phyloP scores from a whole-genome alignment of 1,140 invertebrate genomes.

The Plutomurus gul region DNA sequence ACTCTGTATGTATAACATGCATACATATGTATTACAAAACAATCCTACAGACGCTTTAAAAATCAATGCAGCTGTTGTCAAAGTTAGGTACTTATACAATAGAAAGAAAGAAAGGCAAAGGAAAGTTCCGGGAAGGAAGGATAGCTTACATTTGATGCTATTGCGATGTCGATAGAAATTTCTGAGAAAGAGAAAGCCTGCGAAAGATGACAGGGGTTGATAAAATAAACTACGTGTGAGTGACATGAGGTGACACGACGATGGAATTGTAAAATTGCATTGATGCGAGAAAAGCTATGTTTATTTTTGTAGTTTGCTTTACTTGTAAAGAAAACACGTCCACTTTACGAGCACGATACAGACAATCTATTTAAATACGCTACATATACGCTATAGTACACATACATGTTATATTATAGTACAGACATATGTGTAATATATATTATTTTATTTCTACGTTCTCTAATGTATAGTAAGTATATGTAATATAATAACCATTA shows the following conservation, averaged over 20 bases:
- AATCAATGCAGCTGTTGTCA: too few species aligned
- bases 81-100: not conserved
- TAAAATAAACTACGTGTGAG: not conserved
- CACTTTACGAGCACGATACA: too few species aligned
- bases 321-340: constrained; percentile 17
- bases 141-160: too few species aligned
- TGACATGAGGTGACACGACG: constrained; percentile 2
- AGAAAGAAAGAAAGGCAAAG: not conserved
- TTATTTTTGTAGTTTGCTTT: constrained; percentile 6
- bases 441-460: too few species aligned
- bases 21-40: too few species aligned
- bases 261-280: constrained; percentile 3
- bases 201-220: constrained; percentile 9
- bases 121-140: not conserved
- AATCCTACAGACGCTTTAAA: too few species aligned
- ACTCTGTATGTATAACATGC: too few species aligned
- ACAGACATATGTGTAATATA: not conserved
- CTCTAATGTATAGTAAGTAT: not conserved
- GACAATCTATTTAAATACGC: not conserved
- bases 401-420: not conserved
- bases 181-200: not conserved
- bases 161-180: too few species aligned
- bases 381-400: not conserved
- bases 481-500: too few species aligned
- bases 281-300: constrained; percentile 5